phyloP scores from a whole-genome alignment of 2,888 invertebrate species.

The Dinocampus coccinellae region DNA sequence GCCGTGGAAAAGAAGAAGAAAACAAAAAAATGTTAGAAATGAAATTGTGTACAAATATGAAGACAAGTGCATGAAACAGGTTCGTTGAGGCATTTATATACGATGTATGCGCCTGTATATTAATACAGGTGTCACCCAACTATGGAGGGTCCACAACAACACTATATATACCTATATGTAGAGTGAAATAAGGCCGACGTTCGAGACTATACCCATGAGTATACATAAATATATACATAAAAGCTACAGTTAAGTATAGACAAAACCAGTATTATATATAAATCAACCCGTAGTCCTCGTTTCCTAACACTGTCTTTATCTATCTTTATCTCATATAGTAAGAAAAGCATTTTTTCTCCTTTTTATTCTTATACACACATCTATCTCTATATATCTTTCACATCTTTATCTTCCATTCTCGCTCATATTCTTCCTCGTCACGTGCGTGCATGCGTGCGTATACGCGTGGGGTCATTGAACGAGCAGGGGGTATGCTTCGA shows the following conservation, averaged over 20 bases:
- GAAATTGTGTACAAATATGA: background rate
- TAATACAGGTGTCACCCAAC: constrained; percentile 38
- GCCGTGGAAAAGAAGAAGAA: too few species aligned
- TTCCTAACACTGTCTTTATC: constrained; percentile 32
- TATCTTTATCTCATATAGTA: constrained; percentile 20
- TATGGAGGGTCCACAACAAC: constrained; percentile 7
- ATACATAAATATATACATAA: background rate
- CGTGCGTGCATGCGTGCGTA: constrained; percentile 53
- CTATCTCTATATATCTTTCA: constrained; percentile 7
- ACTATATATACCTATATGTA: background rate
- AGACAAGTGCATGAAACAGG: background rate
- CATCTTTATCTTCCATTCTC: constrained; percentile 32
- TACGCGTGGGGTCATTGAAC: constrained; percentile 63
- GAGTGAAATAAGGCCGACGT: background rate
- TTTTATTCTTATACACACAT: constrained; percentile 21
- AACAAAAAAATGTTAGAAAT: too few species aligned
- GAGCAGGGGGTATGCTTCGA: constrained; percentile 59
- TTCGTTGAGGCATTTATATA: constrained; percentile 2
- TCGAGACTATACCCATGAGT: background rate
- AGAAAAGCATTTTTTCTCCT: background rate
- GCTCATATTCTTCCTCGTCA: constrained; percentile 44
- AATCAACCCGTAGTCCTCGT: constrained; percentile 41
- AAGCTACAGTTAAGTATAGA: background rate
- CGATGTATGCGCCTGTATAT: background rate
- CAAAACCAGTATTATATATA: constrained; percentile 33